phyloP scores from a whole-genome alignment of 2,888 invertebrate genomes.

The Melieria picta region DNA sequence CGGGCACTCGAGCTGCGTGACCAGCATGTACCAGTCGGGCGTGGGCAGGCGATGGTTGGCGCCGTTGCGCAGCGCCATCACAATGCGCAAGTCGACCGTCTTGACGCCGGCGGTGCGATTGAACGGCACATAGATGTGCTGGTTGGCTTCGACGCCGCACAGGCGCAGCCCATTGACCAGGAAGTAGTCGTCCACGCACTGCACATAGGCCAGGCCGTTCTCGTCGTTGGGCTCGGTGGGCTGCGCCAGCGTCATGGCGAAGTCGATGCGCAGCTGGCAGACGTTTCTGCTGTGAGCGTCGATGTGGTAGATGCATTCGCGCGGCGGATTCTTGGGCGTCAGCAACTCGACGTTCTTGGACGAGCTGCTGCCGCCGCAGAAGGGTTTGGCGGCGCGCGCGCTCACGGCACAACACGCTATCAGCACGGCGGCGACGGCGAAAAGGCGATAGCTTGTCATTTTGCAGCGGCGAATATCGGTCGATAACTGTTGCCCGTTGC shows the following conservation, averaged over 20 bases:
- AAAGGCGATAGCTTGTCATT: neutral
- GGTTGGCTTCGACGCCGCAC: slow-evolving; percentile 73
- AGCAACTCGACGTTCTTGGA: slow-evolving; percentile 51
- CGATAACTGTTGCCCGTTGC: neutral
- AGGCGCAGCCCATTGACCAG: slow-evolving; percentile 58
- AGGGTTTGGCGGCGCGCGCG: slow-evolving; percentile 42
- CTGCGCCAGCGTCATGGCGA: slow-evolving; percentile 55
- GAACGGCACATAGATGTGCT: slow-evolving; percentile 67
- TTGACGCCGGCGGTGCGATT: slow-evolving; percentile 56
- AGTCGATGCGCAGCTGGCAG: slow-evolving; percentile 62
- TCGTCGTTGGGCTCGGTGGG: slow-evolving; percentile 46
- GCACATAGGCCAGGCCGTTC: slow-evolving; percentile 45
- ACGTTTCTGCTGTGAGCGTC: slow-evolving; percentile 58
- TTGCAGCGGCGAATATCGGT: neutral
- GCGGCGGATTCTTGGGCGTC: slow-evolving; percentile 50
- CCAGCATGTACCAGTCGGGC: slow-evolving; percentile 69
- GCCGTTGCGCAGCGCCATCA: slow-evolving; percentile 66
- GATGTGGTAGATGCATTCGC: slow-evolving; percentile 57
- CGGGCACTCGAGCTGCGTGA: slow-evolving; percentile 72
- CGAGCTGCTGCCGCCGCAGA: slow-evolving; percentile 52
- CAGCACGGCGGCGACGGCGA: neutral
- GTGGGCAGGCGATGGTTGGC: slow-evolving; percentile 48
- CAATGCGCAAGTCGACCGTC: slow-evolving; percentile 55
- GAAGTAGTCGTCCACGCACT: slow-evolving; percentile 57
- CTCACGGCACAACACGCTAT: neutral